Percentiles rank a stretch among this genome's conserved stretches.
These are phyloP conservation scores for Falco novaeseelandiae DNA, from an alignment of 2,797 vertebrate genomes.

Conservation along the genomic window DNA sequence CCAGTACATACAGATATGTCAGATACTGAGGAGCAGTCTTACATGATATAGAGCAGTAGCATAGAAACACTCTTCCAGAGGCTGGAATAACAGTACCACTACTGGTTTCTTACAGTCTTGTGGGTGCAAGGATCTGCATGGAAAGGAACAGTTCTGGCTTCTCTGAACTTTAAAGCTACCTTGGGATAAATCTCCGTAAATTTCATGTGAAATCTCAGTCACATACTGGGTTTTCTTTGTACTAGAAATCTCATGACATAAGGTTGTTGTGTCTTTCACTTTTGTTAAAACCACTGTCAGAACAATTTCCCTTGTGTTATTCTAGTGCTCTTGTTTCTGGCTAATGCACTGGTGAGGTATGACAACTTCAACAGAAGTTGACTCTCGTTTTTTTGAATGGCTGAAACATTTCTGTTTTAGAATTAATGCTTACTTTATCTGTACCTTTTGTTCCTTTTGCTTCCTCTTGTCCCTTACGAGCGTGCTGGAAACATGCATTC, in stretches of 20 bases:
- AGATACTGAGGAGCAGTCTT: neutral
- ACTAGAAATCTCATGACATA: neutral
- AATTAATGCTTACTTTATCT: neutral
- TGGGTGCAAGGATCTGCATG: neutral
- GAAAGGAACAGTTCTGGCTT: neutral
- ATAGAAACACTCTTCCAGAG: neutral
- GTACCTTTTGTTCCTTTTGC: conserved; percentile 34
- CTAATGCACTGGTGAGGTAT: neutral
- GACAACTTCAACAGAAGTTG: neutral
- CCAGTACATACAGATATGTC: neutral
- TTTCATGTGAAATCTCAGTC: neutral
- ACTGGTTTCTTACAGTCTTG: neutral
- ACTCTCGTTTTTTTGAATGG: neutral
- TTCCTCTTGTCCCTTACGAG: conserved; percentile 18
- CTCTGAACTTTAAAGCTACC: neutral
- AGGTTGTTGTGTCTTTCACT: neutral
- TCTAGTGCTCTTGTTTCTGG: neutral
- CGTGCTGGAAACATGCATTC: conserved; percentile 20
- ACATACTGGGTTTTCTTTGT: neutral
- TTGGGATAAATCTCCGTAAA: neutral
- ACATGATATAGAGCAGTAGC: neutral
- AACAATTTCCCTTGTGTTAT: neutral
- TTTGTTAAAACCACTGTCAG: neutral
- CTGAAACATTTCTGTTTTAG: neutral
- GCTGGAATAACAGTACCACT: neutral